Conservation (phyloP, 2,113 vertebrate species). For the Hippolais icterina region DNA sequence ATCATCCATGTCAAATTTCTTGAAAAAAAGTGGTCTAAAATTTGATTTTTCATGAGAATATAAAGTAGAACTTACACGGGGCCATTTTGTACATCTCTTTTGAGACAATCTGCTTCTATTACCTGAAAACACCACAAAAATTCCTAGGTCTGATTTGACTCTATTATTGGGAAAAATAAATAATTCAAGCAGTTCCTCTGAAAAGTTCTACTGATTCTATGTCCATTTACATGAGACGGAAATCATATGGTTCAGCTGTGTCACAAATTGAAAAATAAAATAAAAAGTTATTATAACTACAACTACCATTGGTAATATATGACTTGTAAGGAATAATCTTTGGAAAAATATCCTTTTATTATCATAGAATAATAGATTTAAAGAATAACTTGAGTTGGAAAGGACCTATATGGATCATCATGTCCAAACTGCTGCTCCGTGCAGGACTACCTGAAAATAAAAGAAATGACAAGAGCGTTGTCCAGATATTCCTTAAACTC, state of each 20-base stretch:
- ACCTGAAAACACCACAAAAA: neutral
- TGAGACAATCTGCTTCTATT: neutral
- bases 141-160: neutral
- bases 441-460: neutral
- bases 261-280: neutral
- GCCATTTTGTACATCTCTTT: neutral
- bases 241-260: neutral
- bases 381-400: neutral
- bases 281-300: neutral
- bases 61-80: neutral
- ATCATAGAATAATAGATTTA: neutral
- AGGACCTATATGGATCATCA: neutral
- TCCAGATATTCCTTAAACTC: neutral
- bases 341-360: neutral
- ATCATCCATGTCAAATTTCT: neutral
- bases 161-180: neutral
- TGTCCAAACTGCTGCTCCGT: neutral
- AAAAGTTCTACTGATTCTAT: neutral
- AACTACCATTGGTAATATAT: neutral
- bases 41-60: neutral
- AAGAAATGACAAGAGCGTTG: neutral
- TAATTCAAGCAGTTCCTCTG: neutral
- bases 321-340: neutral
- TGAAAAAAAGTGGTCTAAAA: neutral
- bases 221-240: neutral